Conservation (phyloP, 2,797 vertebrate species). For the Sphenopsis melanotis region DNA sequence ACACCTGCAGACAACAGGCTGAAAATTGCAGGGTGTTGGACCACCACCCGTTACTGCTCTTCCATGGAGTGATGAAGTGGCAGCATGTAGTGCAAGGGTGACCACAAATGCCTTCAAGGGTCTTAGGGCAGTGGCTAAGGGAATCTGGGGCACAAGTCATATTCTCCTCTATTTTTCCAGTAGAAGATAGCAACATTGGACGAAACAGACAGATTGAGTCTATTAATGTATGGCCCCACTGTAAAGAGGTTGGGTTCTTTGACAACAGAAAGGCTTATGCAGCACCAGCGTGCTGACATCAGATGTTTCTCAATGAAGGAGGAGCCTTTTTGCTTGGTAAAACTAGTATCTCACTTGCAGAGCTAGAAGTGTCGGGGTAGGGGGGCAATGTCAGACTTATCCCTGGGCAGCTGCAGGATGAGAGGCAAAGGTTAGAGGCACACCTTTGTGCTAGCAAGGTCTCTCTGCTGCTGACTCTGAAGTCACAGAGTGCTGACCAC, state of each 20-base stretch:
- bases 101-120: not conserved
- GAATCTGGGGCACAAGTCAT: not conserved
- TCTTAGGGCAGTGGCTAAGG: too few relatives aligned
- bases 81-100: accelerated
- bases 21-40: not conserved
- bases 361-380: accelerated
- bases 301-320: not conserved
- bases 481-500: not conserved
- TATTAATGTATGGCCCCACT: not conserved
- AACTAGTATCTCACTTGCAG: not conserved
- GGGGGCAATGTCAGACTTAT: not conserved
- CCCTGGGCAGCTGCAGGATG: not conserved
- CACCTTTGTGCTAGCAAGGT: too few relatives aligned
- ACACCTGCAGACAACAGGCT: not conserved
- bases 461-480: not conserved
- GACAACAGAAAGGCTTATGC: not conserved
- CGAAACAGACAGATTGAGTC: not conserved
- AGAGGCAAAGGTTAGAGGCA: not conserved
- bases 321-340: not conserved
- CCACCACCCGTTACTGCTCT: not conserved
- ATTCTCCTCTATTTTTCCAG: not conserved
- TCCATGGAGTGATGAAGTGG: not conserved
- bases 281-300: not conserved
- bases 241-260: too few relatives aligned
- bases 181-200: not conserved